A percentile compares a stretch with the other conserved stretches of the same genome.
Conservation (phyloP, 2,113 vertebrate genomes). For the Uria aalge region DNA sequence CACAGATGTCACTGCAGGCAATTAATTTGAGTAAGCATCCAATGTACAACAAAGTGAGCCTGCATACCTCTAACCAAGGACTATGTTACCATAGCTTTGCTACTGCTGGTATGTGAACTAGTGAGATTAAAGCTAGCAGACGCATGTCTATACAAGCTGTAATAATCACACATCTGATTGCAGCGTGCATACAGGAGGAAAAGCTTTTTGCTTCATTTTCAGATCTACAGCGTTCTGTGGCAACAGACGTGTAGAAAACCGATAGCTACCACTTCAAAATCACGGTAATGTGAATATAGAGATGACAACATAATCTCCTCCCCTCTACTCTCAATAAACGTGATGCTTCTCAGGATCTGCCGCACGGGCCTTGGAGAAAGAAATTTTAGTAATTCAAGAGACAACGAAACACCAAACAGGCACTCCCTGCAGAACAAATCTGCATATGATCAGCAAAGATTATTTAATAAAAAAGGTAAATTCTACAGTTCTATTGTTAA, state of each 20-base stretch:
- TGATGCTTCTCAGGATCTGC: background rate
- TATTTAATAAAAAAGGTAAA: background rate
- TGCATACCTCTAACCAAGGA: background rate
- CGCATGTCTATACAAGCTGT: background rate
- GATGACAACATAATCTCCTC: background rate
- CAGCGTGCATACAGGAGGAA: background rate
- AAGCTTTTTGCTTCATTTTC: background rate
- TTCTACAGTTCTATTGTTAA: background rate
- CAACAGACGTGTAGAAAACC: background rate
- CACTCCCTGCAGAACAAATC: background rate
- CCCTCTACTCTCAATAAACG: background rate
- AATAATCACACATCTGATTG: background rate
- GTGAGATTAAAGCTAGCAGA: background rate
- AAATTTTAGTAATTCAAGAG: background rate
- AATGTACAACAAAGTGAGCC: background rate
- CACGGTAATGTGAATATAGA: background rate
- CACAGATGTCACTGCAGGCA: rapidly evolving
- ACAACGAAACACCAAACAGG: background rate
- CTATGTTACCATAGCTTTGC: background rate
- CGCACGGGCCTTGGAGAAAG: background rate
- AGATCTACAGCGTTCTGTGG: background rate
- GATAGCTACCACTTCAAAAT: background rate
- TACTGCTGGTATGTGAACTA: background rate
- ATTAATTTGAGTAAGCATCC: background rate
- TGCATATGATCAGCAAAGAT: background rate